phyloP scores from a whole-genome alignment of 1,140 invertebrate genomes.

The Amphibalanus amphitrite region DNA sequence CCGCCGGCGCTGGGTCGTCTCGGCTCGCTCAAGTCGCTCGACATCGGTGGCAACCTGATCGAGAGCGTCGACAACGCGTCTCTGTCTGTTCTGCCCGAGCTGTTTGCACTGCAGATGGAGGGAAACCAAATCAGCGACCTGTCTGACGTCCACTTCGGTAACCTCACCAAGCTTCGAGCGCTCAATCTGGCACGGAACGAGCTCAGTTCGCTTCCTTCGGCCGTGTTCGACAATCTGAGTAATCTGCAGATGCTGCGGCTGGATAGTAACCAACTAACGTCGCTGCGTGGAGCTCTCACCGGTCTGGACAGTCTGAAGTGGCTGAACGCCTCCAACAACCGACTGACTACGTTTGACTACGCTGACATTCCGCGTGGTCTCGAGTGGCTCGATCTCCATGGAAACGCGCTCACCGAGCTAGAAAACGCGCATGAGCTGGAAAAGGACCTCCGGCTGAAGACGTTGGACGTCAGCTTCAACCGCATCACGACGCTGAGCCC shows the following conservation, averaged over 20 bases:
- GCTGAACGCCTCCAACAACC: constrained; percentile 76
- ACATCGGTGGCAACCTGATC: constrained; percentile 73
- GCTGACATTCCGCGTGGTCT: constrained; percentile 68
- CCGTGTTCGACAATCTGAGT: constrained; percentile 48
- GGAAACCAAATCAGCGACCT: constrained; percentile 50
- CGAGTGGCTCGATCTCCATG: constrained; percentile 76
- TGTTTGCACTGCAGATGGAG: constrained; percentile 64
- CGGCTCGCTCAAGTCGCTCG: constrained; percentile 51
- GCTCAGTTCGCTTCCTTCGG: constrained; percentile 59
- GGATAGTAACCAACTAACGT: constrained; percentile 66
- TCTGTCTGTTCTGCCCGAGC: constrained; percentile 60
- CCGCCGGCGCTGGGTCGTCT: constrained; percentile 19
- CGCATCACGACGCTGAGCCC: constrained; percentile 59
- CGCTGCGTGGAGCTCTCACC: constrained; percentile 69
- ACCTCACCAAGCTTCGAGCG: constrained; percentile 59
- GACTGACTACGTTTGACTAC: constrained; percentile 73
- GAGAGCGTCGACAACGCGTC: constrained; percentile 56
- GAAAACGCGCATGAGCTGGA: constrained; percentile 70
- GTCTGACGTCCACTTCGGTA: constrained; percentile 50
- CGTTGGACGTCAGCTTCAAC: constrained; percentile 72
- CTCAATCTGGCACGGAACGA: constrained; percentile 74
- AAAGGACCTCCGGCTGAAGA: constrained; percentile 33
- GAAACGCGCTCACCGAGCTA: constrained; percentile 66
- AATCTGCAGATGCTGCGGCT: constrained; percentile 64
- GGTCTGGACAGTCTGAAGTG: constrained; percentile 58